Conservation (phyloP, 2,113 vertebrate species). For the Centropus unirufus region DNA sequence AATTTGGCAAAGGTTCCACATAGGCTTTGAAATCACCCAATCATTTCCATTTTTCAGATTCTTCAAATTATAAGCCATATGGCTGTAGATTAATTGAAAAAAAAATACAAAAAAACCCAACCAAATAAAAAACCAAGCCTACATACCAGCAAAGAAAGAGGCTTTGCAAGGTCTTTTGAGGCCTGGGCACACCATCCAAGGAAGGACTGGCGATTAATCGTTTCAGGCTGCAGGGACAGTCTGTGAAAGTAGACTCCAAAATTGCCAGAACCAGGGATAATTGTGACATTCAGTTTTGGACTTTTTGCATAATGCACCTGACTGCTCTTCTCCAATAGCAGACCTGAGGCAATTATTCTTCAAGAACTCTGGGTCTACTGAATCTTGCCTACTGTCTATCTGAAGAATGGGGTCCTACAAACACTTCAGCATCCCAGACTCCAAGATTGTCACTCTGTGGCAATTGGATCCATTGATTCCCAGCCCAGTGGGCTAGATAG, state of each 20-base stretch:
- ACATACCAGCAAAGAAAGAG: background rate
- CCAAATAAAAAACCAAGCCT: accelerated
- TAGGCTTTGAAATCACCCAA: background rate
- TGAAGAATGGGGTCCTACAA: background rate
- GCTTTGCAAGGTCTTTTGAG: background rate
- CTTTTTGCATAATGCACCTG: background rate
- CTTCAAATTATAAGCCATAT: background rate
- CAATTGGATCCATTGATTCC: background rate
- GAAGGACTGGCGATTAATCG: background rate
- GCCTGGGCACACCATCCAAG: background rate
- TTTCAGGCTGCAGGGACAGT: background rate
- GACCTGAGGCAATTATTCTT: background rate
- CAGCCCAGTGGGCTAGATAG: background rate
- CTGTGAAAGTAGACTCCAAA: background rate
- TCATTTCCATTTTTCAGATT: background rate
- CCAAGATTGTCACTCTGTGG: background rate
- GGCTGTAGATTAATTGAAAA: background rate
- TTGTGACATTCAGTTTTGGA: background rate
- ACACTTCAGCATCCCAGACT: background rate
- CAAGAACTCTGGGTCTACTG: background rate
- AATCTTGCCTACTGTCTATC: background rate
- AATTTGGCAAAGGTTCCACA: background rate
- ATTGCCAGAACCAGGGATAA: background rate
- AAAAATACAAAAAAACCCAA: background rate
- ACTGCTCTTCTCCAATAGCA: background rate